A percentile compares a stretch with the other conserved stretches of the same genome.
phyloP scores from a whole-genome alignment of 2,888 invertebrate species.

The Neuroscelio doddi region DNA sequence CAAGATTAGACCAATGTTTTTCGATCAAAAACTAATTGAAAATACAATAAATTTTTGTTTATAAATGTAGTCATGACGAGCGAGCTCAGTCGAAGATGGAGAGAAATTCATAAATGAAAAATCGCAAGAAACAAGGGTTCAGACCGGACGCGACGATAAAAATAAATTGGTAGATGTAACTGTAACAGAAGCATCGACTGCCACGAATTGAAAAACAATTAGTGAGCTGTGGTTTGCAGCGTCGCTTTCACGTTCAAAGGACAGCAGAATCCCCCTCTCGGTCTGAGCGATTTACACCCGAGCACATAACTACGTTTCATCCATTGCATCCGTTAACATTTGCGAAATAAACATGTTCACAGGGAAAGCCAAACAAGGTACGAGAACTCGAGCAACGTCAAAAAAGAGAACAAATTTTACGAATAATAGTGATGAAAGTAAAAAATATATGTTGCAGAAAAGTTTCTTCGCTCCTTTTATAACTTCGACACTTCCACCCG shows the following conservation, averaged over 20 bases:
- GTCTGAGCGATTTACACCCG: constrained; percentile 26
- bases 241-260: constrained; percentile 36
- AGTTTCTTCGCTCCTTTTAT: constrained; percentile 12
- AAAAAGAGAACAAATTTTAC: background rate
- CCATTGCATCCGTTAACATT: too few species aligned
- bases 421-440: background rate
- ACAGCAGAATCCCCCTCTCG: constrained; percentile 33
- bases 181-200: constrained; percentile 64
- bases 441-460: too few species aligned
- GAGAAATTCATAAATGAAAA: background rate
- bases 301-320: too few species aligned
- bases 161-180: constrained; percentile 51
- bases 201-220: constrained; percentile 68
- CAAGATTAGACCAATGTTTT: background rate
- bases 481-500: constrained; percentile 18
- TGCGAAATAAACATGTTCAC: background rate
- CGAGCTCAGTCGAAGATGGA: background rate
- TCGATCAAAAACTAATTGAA: background rate
- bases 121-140: background rate
- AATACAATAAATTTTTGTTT: background rate
- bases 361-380: background rate
- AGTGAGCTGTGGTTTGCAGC: constrained; percentile 62
- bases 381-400: background rate
- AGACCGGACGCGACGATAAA: constrained; percentile 32
- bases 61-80: background rate